Base-by-base conservation (phyloP, 2,797 vertebrate genomes). In the Semaprochilodus insignis region DNA sequence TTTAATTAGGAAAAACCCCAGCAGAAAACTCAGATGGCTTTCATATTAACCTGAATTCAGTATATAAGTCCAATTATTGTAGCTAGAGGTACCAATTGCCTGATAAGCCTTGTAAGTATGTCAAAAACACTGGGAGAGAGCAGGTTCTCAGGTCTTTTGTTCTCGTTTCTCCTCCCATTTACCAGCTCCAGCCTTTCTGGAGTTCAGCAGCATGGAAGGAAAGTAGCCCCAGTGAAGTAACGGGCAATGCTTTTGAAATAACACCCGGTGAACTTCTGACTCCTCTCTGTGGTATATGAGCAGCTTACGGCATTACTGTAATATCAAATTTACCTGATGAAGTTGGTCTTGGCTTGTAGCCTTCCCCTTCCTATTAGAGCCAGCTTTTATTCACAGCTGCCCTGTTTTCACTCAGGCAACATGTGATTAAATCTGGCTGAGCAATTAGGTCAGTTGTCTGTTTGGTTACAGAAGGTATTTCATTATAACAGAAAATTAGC, bases 261-360 rank as follows among this genome's bases (percentile, higher is more conserved):
- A 85, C 52, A 80, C 19, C 66, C 82, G 76, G 73, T 63, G 70
- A 85, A 71, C 69, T 83, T 71, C 74, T 81, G 59, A 82, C 75
- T 78, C 52, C 48, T 51, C 78, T 86, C 74, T 69, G 4, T 21
- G 66, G 70, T 70, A 48, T 81, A 76, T 57, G 80, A 87, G 88
- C 82, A 55, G 80, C 87, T 87, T 82, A 23, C 83, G 84, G 82
- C 78, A 83, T 85, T 60, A 17, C 71, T 80, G 60, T 52, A 83
- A 83, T 85, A 78, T 90, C 87, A 77, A 74, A 78, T 88, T 86
- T 54, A 86, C 71, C 81, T 85, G 83, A 73, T 81, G 44, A 65
- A 77, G 71, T 73, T 81, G 52, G 36, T 74, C 44, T 88, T 91
- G 90, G 91, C 75, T 44, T 71, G 44, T 40, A 55, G 74, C 57